Percentiles rank a stretch among this genome's conserved stretches.
Conservation (phyloP, 1,140 invertebrate species). For the Drosophila azteca region DNA sequence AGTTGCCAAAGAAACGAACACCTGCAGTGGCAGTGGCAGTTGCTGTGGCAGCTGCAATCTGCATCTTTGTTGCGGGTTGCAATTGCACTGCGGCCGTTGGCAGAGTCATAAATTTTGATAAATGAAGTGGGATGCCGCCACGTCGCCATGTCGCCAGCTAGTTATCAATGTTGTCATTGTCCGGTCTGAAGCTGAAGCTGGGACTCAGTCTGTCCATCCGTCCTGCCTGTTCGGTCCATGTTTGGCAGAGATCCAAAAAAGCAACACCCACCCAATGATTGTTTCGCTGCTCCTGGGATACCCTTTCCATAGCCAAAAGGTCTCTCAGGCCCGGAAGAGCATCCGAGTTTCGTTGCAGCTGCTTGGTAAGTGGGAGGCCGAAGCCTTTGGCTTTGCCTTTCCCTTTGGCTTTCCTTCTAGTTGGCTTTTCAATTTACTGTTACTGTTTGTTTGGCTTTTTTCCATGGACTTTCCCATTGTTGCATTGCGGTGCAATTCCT, state of each 20-base stretch:
- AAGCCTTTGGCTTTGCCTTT: not conserved
- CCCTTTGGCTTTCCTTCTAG: slow-evolving; percentile 17
- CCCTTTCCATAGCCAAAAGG: slow-evolving; percentile 12
- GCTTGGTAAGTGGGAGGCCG: not conserved
- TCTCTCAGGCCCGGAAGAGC: slow-evolving; percentile 7
- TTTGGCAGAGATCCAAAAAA: slow-evolving; percentile 63
- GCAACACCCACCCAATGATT: slow-evolving; percentile 24
- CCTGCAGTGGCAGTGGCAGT: slow-evolving; percentile 30
- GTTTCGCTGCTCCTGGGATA: slow-evolving; percentile 32
- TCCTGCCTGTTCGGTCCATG: slow-evolving; percentile 16
- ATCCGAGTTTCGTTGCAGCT: not conserved
- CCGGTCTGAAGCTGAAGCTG: slow-evolving; percentile 1
- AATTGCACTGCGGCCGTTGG: slow-evolving; percentile 51
- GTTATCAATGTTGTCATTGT: slow-evolving; percentile 70
- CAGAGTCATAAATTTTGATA: slow-evolving; percentile 74
- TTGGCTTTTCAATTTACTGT: slow-evolving; percentile 52
- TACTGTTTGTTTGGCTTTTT: slow-evolving; percentile 32
- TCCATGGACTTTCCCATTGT: slow-evolving; percentile 39
- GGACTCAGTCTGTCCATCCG: slow-evolving; percentile 5
- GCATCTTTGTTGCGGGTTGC: no score
- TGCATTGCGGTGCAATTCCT: slow-evolving; percentile 48
- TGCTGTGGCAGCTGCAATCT: slow-evolving; percentile 22
- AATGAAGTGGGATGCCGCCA: slow-evolving; percentile 70
- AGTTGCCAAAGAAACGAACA: slow-evolving; percentile 34
- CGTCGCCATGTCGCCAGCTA: slow-evolving; percentile 76